Percentiles rank a stretch among this genome's conserved stretches.
Conservation (phyloP, 2,113 vertebrate species). For the Thunnus maccoyii region DNA sequence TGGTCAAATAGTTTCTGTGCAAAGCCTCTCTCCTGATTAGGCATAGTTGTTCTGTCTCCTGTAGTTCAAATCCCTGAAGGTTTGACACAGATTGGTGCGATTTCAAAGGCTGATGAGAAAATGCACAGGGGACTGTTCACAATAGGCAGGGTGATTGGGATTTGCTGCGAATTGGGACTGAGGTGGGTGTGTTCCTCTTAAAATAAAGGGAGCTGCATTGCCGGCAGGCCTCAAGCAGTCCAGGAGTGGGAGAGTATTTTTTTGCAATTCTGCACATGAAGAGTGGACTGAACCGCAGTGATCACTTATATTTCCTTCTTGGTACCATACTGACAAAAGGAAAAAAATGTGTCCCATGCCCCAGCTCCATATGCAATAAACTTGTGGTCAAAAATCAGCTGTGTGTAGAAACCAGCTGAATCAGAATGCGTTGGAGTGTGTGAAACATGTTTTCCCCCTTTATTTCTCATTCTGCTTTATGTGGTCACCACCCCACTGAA, state of each 20-base stretch:
- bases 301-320: slow-evolving; percentile 13
- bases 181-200: slow-evolving; percentile 24
- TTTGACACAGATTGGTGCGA: slow-evolving; percentile 57
- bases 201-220: slow-evolving; percentile 38
- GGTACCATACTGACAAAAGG: background rate
- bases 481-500: background rate
- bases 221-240: slow-evolving; percentile 6
- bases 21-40: slow-evolving; percentile 4
- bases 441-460: background rate
- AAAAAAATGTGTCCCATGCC: background rate
- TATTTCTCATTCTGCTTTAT: background rate
- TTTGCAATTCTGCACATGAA: background rate
- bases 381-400: slow-evolving; percentile 29
- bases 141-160: slow-evolving; percentile 47
- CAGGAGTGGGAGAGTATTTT: background rate
- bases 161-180: slow-evolving; percentile 13
- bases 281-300: background rate
- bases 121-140: slow-evolving; percentile 50
- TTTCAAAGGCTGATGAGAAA: slow-evolving; percentile 55
- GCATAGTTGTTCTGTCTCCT: background rate
- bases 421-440: background rate
- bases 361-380: slow-evolving; percentile 5
- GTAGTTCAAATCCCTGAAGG: slow-evolving; percentile 41
- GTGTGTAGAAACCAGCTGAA: slow-evolving; percentile 16
- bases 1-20: background rate